A percentile compares a stretch with the other conserved stretches of the same genome.
These are phyloP conservation scores for Melanerpes aurifrons DNA, from an alignment of 2,113 vertebrate species.

Conservation along the genomic window DNA sequence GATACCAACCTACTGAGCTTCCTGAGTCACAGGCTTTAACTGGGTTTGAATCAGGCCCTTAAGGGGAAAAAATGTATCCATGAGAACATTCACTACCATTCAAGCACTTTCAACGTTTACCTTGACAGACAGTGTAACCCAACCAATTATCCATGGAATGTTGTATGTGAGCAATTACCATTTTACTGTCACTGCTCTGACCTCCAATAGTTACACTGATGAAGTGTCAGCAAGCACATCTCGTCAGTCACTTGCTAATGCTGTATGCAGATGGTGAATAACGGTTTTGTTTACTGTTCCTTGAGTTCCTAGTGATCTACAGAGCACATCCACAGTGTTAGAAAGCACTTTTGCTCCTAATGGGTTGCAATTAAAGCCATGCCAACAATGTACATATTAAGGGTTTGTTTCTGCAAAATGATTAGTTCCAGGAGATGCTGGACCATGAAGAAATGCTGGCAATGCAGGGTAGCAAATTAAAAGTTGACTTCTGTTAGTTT, in stretches of 20 bases:
- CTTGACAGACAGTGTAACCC: not conserved
- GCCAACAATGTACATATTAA: not conserved
- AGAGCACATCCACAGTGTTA: not conserved
- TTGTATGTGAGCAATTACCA: not conserved
- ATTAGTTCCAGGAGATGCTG: not conserved
- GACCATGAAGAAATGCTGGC: not conserved
- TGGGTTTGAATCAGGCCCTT: not conserved
- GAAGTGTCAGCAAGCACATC: not conserved
- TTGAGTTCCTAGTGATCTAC: not conserved
- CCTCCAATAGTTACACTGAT: not conserved
- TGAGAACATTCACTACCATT: not conserved
- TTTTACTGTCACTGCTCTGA: not conserved
- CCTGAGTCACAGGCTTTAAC: not conserved
- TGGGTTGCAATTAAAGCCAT: not conserved
- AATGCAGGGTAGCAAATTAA: not conserved
- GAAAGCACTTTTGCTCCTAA: not conserved
- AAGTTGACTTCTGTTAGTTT: not conserved
- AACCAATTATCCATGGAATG: not conserved
- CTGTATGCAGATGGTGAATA: not conserved
- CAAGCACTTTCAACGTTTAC: not conserved
- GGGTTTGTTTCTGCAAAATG: not conserved
- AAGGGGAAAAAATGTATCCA: not conserved
- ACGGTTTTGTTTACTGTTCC: not conserved
- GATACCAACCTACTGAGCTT: not conserved
- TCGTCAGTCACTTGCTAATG: not conserved